Evolutionary conservation across 2,113 vertebrate genomes (phyloP), one percentile per base, ranked within the genome.

Genomic region (Azemiops feae): DNA sequence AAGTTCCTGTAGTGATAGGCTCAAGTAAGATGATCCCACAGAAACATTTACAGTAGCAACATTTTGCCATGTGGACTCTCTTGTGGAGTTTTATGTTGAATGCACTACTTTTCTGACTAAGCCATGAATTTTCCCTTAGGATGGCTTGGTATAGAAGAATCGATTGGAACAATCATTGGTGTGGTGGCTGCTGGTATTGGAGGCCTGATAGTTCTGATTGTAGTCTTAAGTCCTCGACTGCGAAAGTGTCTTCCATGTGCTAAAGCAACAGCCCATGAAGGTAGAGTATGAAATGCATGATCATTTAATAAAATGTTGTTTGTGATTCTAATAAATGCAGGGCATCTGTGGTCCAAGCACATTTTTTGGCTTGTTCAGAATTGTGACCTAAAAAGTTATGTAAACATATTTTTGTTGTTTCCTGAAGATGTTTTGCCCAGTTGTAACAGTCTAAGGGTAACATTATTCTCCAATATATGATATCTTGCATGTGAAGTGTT

Each of bases 131-230:
- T 20, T 93, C 20, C 39, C 53, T 5, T 85, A 97, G 97, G 96
- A 50, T 88, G 96, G 91, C 96, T 96, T 94, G 96, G 95, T 8
- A 93, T 97, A 93, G 96, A 97, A 93, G 97, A 97, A 92, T 97
- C 97, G 55, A 96, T 97, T 85, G 97, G 97, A 93, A 97, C 95
- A 10, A 96, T 96, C 91, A 94, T 97, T 22, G 97, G 96, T 1
- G 92, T 97, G 81, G 94, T 94, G 53, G 96, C 96, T 1, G 97
- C 97, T 85, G 97, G 94, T 5, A 53, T 96, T 2, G 97, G 97
- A 85, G 96, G 97, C 11, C 12, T 95, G 22, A 91, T 90, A 22
- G 95, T 97, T 81, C 92, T 97, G 93, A 92, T 97, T 16, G 55
- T 97, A 27, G 47, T 97, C 94, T 92, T 97, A 93, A 95, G 95